Percentiles rank a stretch among this genome's conserved stretches.
Evolutionary conservation across 2,888 invertebrate species (phyloP).

Genomic region (Oeneis ivallda): DNA sequence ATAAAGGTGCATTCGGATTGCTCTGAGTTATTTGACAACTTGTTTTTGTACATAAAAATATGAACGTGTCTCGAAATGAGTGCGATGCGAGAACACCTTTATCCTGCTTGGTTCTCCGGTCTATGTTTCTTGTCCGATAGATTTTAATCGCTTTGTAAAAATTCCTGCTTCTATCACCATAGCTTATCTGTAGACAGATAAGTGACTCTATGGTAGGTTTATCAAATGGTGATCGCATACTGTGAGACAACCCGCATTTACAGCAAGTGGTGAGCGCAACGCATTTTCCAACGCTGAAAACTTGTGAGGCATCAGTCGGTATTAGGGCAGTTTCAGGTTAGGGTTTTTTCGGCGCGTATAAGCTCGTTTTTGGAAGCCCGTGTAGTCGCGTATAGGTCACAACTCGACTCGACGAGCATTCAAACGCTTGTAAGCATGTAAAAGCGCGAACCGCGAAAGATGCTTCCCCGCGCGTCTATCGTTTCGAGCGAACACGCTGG

Average conservation of each 20-base stretch:
- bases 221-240: conserved; percentile 9
- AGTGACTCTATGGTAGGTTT: conserved; percentile 47
- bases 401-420: no score
- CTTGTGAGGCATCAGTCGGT: no score
- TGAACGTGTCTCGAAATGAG: conserved; percentile 49
- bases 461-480: no score
- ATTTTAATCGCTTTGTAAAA: conserved; percentile 53
- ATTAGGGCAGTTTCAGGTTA: no score
- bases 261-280: no score
- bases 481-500: no score
- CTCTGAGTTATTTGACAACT: conserved; percentile 52
- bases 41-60: conserved; percentile 66
- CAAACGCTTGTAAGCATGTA: no score
- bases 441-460: no score
- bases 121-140: conserved; percentile 56
- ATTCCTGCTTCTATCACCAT: conserved; percentile 48
- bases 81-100: conserved; percentile 54
- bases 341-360: no score
- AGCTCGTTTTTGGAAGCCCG: no score
- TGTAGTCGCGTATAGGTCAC: no score
- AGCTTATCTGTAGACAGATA: conserved; percentile 40
- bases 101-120: conserved; percentile 46
- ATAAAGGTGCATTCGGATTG: conserved; percentile 48
- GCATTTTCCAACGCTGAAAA: no score
- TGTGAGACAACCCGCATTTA: background rate